A percentile compares a stretch with the other conserved stretches of the same genome.
phyloP scores from a whole-genome alignment of 2,888 invertebrate genomes.

The Galerucella calmariensis region DNA sequence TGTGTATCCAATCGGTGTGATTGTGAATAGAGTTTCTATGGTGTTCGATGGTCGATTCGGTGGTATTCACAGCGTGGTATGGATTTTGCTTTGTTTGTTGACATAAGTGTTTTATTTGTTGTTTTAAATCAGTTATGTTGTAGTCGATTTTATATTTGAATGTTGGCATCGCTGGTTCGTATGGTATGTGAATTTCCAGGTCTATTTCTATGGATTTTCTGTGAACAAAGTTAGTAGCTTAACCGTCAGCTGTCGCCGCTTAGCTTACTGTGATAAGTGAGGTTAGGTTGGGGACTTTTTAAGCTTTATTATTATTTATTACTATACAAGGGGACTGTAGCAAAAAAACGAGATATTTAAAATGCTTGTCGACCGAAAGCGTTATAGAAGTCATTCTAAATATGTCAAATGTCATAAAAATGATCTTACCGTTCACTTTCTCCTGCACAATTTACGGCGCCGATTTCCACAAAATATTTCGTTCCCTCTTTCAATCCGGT shows the following conservation, averaged over 20 bases:
- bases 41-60: not conserved
- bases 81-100: not conserved
- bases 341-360: too few species aligned
- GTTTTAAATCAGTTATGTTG: conserved; percentile 48
- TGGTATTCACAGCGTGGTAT: not conserved
- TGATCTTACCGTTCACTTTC: conserved; percentile 55
- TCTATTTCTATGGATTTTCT: conserved; percentile 53
- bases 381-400: too few species aligned
- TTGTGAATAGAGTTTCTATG: conserved; percentile 20
- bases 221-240: conserved; percentile 28
- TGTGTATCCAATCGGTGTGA: conserved; percentile 37
- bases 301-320: too few species aligned
- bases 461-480: conserved; percentile 54
- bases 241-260: too few species aligned
- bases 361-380: too few species aligned
- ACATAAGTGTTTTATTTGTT: conserved; percentile 39
- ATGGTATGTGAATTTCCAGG: conserved; percentile 50
- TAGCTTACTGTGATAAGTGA: too few species aligned
- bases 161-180: conserved; percentile 53
- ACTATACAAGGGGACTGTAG: too few species aligned
- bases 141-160: conserved; percentile 56
- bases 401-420: too few species aligned
- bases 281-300: too few species aligned
- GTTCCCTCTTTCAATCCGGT: conserved; percentile 52
- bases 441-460: conserved; percentile 58